Base-by-base conservation (phyloP, 2,888 invertebrate species). In the Ophioninae sp. region DNA sequence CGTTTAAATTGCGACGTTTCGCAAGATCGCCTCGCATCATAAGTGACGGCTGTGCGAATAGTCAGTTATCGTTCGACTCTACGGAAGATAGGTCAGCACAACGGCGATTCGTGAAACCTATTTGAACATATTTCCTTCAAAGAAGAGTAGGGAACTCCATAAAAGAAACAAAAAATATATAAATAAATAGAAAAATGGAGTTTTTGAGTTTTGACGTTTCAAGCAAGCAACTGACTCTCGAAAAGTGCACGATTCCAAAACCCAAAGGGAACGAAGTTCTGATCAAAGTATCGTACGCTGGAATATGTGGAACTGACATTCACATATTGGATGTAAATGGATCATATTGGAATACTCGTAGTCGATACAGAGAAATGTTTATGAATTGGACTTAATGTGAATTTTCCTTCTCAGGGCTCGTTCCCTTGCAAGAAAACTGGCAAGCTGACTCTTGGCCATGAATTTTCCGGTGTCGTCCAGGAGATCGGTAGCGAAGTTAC, bases 261-360 rank as follows among this genome's bases (percentile, higher is more conserved):
- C 92, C 92, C 5, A 85, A 79, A 0, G 61, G 83, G 0, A 44
- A 95, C 68, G 95, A 96, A n/a, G 95, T 96, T 69, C 93, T 96
- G 2, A 93, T 96, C 0, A 95, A 94, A 90, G 95, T 96, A 0
- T 94, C 95, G 8, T 96, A 95, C 88, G 93, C 96, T 0, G 96
- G 96, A 0, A 93, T 96, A 41, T 96, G 96, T 88, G 96, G 96
- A 0, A 96, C 96, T 0, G 96, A 96, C 91, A 92, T 96, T 6
- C 96, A 96, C 87, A 95, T 96, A 72, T 93, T 96, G 10, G 94
- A 95, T 93, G 96, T 96, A 93, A 88, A 67, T 63, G 6, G n/a
- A 63, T 8, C 41, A 41, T 22, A 51, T 51, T 10, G 51, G 51
- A 51, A 51, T 13, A 6, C 6, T 51, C 5, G 51, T 13, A 0